Evolutionary conservation across 2,113 vertebrate species (phyloP).

Genomic region (Galemys pyrenaicus): DNA sequence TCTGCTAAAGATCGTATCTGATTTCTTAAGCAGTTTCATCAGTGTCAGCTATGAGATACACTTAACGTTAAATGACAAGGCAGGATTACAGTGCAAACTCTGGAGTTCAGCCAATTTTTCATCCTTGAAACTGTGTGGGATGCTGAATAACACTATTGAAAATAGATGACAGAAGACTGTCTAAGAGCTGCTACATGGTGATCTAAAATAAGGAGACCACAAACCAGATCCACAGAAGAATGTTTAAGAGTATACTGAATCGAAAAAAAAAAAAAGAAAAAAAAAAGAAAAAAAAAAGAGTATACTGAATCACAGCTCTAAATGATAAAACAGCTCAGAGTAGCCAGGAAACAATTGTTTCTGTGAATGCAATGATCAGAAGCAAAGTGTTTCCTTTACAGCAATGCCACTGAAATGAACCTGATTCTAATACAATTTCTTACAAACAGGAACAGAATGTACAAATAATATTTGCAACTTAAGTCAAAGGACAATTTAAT

Average conservation of each 20-base stretch:
- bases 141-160: not conserved
- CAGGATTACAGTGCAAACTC: constrained; percentile 12
- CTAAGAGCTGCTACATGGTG: not conserved
- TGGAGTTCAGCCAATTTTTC: not conserved
- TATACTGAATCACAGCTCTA: not conserved
- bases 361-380: not conserved
- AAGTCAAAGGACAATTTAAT: not conserved
- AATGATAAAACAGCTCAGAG: not conserved
- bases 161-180: constrained; percentile 17
- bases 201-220: not conserved
- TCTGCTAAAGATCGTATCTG: not conserved
- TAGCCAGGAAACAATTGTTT: not conserved
- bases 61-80: constrained; percentile 33
- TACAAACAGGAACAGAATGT: not conserved
- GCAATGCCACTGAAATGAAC: not conserved
- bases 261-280: no score
- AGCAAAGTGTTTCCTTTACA: not conserved
- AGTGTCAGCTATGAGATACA: constrained; percentile 30
- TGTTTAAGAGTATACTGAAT: not conserved
- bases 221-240: not conserved
- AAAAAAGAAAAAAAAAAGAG: no score
- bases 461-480: not conserved
- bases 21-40: constrained; percentile 46
- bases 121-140: not conserved
- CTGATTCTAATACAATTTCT: not conserved